phyloP scores from a whole-genome alignment of 2,888 invertebrate species.

The Leptinotarsa rubiginosa region DNA sequence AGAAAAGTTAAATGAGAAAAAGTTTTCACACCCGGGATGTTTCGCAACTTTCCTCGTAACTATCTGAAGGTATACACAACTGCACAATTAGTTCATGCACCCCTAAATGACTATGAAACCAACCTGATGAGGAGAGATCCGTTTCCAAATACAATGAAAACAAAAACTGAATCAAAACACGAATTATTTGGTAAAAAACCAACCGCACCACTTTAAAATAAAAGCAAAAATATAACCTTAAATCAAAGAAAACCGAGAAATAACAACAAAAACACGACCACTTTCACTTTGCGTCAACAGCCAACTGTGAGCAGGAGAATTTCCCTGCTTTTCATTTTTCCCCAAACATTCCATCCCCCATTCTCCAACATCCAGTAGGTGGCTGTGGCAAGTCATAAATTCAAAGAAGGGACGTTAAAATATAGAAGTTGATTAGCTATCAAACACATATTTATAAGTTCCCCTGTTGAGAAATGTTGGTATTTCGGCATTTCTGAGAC shows the following conservation, averaged over 20 bases:
- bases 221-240: slow-evolving; percentile 39
- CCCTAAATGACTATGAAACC: not conserved
- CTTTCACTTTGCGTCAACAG: slow-evolving; percentile 41
- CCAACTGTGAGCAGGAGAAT: slow-evolving; percentile 49
- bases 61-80: not conserved
- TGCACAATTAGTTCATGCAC: not conserved
- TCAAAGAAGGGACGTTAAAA: not conserved
- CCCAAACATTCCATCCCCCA: slow-evolving; percentile 44
- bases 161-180: slow-evolving; percentile 13
- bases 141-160: not conserved
- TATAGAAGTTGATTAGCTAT: not conserved
- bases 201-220: not conserved
- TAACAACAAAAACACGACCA: slow-evolving; percentile 49
- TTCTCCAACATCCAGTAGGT: slow-evolving; percentile 35
- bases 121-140: not conserved
- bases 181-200: not conserved
- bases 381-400: not conserved
- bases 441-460: not conserved
- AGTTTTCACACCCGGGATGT: too few species aligned
- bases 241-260: slow-evolving; percentile 41
- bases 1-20: too few species aligned
- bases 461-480: not conserved
- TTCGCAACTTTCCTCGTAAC: too few species aligned
- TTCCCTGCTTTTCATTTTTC: slow-evolving; percentile 45
- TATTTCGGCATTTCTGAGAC: not conserved